Evolutionary conservation across 2,888 invertebrate genomes (phyloP).

Genomic region (Amblyteles armatorius): DNA sequence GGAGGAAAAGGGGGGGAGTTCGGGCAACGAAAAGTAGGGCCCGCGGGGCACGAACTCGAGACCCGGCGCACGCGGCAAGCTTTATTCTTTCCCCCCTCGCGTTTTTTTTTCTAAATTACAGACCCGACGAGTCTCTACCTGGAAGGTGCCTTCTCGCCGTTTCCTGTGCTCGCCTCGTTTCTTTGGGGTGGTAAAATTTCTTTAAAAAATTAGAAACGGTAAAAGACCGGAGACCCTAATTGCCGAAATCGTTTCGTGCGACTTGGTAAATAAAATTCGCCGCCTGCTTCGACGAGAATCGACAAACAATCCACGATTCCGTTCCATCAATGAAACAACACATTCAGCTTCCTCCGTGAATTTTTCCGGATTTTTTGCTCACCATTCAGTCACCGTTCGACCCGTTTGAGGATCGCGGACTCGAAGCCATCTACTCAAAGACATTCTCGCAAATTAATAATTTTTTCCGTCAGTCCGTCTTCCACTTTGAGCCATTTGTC

Average conservation of each 20-base stretch:
- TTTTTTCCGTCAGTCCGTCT: not conserved
- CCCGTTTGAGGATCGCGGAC: not conserved
- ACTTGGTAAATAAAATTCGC: slow-evolving; percentile 44
- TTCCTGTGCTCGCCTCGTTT: slow-evolving; percentile 28
- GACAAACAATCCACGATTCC: not conserved
- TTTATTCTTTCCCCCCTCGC: slow-evolving; percentile 49
- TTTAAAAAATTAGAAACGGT: slow-evolving; percentile 5
- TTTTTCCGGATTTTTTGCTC: not conserved
- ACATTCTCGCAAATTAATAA: not conserved
- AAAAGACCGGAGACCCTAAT: slow-evolving; percentile 37
- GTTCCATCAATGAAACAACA: not conserved
- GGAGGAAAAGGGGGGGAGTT: not conserved
- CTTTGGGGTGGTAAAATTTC: not conserved
- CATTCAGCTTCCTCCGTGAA: not conserved
- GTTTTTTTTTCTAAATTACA: slow-evolving; percentile 66
- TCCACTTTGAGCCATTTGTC: not conserved
- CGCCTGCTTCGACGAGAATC: not conserved
- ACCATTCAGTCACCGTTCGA: not conserved
- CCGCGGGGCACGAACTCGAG: slow-evolving; percentile 41
- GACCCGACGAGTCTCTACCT: slow-evolving; percentile 59
- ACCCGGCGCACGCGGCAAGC: slow-evolving; percentile 34
- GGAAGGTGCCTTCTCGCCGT: slow-evolving; percentile 60
- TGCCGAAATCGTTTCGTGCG: slow-evolving; percentile 50
- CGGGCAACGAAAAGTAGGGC: slow-evolving; percentile 57
- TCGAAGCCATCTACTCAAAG: not conserved